Conservation (phyloP, 1,140 invertebrate genomes). For the Maconellicoccus hirsutus region DNA sequence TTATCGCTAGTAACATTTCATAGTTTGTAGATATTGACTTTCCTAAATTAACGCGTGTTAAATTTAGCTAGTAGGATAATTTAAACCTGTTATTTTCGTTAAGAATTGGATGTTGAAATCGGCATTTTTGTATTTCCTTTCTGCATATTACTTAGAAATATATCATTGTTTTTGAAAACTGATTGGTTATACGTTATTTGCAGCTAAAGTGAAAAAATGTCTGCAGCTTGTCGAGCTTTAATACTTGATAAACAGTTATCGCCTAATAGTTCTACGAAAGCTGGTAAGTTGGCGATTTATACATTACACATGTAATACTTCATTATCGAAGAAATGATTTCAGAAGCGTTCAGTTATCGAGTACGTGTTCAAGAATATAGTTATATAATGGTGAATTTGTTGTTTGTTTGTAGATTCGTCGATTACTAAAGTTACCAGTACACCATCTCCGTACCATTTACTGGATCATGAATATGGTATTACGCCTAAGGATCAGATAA, state of each 20-base stretch:
- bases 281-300: neutral
- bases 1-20: too few relatives aligned
- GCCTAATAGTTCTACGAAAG: neutral
- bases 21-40: too few relatives aligned
- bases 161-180: too few relatives aligned
- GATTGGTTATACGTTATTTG: too few relatives aligned
- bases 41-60: too few relatives aligned
- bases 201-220: neutral
- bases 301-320: neutral
- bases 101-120: too few relatives aligned
- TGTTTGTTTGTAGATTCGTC: neutral
- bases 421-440: constrained; percentile 6
- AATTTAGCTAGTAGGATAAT: too few relatives aligned
- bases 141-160: too few relatives aligned
- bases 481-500: constrained; percentile 60
- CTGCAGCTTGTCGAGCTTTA: neutral
- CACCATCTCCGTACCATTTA: constrained; percentile 53
- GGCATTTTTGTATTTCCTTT: too few relatives aligned
- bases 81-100: too few relatives aligned
- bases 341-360: neutral
- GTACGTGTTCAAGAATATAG: neutral
- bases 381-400: neutral
- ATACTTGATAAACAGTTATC: neutral
- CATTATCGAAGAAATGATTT: neutral
- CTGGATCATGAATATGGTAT: constrained; percentile 74